Percentiles rank a stretch among this genome's conserved stretches.
phyloP scores from a whole-genome alignment of 2,797 vertebrate genomes.

The Gephyroberyx darwinii region DNA sequence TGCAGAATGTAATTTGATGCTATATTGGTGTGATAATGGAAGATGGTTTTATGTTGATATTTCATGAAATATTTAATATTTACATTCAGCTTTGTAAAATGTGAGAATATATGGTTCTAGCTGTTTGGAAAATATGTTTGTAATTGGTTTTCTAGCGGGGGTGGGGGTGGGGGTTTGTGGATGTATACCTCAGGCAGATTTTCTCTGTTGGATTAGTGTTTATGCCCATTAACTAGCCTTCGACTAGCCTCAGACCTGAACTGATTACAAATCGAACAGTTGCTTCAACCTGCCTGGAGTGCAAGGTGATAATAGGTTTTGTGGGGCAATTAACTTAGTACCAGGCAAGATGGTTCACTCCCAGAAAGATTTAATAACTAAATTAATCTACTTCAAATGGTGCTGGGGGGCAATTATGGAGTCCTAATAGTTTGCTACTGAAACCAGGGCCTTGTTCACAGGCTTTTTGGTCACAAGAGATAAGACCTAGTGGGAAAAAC shows the following conservation, averaged over 20 bases:
- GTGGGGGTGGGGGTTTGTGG: not conserved
- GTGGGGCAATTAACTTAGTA: too few relatives aligned
- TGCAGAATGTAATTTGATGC: conserved; percentile 93
- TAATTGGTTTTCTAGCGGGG: conserved; percentile 77
- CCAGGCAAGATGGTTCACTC: not conserved
- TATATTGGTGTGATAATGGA: conserved; percentile 88
- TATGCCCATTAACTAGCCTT: conserved; percentile 15
- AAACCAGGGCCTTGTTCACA: conserved; percentile 31
- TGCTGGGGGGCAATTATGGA: conserved; percentile 16
- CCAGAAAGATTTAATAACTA: not conserved
- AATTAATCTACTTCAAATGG: not conserved
- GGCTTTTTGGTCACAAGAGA: conserved; percentile 35
- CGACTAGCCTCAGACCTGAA: conserved; percentile 1
- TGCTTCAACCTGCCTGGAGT: not conserved
- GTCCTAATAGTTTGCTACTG: conserved; percentile 15
- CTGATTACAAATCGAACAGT: not conserved
- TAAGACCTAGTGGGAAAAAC: conserved; percentile 15
- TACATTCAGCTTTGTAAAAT: conserved; percentile 89
- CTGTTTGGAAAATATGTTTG: conserved; percentile 76
- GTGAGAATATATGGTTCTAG: conserved; percentile 85
- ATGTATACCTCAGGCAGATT: conserved; percentile 11
- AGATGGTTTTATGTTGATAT: conserved; percentile 89
- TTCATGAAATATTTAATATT: conserved; percentile 87
- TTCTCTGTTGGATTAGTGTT: not conserved
- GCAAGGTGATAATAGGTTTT: not conserved